phyloP scores from a whole-genome alignment of 2,797 vertebrate genomes.

The Stomatorhinus walkeri region DNA sequence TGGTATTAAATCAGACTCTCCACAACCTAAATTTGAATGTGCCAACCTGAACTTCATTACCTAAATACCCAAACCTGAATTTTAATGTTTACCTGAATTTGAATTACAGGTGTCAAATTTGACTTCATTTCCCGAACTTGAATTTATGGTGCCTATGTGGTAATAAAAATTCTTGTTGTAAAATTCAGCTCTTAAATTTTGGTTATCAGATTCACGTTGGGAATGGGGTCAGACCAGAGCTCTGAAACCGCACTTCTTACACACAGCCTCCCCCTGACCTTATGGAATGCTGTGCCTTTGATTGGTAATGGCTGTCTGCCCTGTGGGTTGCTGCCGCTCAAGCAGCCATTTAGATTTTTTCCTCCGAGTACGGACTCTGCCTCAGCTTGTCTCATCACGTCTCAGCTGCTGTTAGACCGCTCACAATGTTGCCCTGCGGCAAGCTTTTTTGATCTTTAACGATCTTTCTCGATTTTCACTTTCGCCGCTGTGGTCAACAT shows the following conservation, averaged over 20 bases:
- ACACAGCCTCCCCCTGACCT: not conserved
- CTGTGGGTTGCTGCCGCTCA: not conserved
- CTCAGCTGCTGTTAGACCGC: not conserved
- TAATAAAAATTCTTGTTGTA: not conserved
- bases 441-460: not conserved
- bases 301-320: not conserved
- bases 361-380: not conserved
- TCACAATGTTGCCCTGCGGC: not conserved
- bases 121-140: not conserved
- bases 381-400: not conserved
- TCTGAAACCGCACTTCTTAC: not conserved
- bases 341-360: not conserved
- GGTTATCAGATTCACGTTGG: not conserved
- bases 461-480: not conserved
- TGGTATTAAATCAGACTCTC: not conserved
- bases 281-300: not conserved
- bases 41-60: not conserved
- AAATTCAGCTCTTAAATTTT: not conserved
- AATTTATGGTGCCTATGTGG: not conserved
- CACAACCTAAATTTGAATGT: not conserved
- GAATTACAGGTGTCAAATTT: not conserved
- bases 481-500: not conserved
- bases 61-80: not conserved
- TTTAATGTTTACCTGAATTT: not conserved
- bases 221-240: not conserved